Percentiles rank a stretch among this genome's conserved stretches.
phyloP scores from a whole-genome alignment of 2,113 vertebrate species.

The Tetraodon nigroviridis region DNA sequence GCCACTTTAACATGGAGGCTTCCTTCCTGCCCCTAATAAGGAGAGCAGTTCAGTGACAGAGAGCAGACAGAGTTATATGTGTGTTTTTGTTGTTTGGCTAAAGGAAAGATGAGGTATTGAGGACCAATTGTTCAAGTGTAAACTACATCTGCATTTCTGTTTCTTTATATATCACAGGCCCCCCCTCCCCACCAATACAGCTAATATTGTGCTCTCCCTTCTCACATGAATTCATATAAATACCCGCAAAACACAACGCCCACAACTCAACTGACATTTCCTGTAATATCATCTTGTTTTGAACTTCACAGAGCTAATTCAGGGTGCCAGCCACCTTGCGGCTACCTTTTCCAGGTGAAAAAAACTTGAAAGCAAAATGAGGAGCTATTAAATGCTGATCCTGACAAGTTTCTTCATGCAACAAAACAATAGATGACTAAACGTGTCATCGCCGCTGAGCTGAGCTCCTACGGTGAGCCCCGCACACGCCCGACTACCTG shows the following conservation, averaged over 20 bases:
- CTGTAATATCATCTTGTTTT: conserved; percentile 62
- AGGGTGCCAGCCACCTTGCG: conserved; percentile 69
- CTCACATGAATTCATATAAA: conserved; percentile 19
- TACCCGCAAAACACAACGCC: conserved; percentile 34
- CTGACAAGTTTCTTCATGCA: conserved; percentile 73
- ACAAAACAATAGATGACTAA: conserved; percentile 75
- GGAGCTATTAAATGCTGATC: conserved; percentile 76
- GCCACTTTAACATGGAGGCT: conserved; percentile 61
- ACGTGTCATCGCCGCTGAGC: conserved; percentile 58
- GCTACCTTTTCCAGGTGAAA: conserved; percentile 69
- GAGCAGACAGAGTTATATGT: conserved; percentile 45
- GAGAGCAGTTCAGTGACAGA: conserved; percentile 41
- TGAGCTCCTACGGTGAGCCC: conserved; percentile 53
- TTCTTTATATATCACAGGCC: conserved; percentile 8
- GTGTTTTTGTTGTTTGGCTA: neutral
- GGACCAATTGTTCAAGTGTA: conserved; percentile 19
- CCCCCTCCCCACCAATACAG: conserved; percentile 23
- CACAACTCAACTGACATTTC: conserved; percentile 40
- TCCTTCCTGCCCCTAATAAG: conserved; percentile 58
- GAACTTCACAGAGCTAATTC: conserved; percentile 74
- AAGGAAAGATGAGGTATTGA: neutral
- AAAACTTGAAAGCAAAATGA: conserved; percentile 66
- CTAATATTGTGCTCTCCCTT: conserved; percentile 3
- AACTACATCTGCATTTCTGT: conserved; percentile 9
- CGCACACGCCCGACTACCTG: conserved; percentile 40